Conservation (phyloP, 30 jellyfish, hydroid and myxozoan genomes). For the Nemopilema nomurai region DNA sequence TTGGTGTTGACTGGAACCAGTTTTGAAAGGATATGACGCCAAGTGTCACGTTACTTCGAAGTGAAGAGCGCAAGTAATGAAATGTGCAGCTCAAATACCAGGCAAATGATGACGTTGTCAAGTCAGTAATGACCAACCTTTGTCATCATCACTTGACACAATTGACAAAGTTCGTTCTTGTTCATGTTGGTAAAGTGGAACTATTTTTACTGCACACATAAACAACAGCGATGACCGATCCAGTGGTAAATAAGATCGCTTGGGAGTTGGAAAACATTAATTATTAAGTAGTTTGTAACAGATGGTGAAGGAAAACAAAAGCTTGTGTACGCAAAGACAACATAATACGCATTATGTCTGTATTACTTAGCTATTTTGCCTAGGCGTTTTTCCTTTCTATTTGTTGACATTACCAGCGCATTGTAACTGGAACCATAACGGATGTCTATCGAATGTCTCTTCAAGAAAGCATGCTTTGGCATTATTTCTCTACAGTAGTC, state of each 20-base stretch:
- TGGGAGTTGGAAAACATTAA: background rate
- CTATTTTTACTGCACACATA: background rate
- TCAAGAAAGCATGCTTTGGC: background rate
- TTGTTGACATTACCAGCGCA: background rate
- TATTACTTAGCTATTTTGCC: background rate
- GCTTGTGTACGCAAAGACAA: constrained; percentile 10
- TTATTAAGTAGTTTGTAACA: constrained; percentile 48
- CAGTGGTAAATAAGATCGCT: background rate
- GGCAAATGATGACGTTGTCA: too few species aligned
- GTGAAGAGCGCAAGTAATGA: too few species aligned
- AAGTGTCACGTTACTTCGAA: too few species aligned
- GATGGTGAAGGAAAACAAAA: constrained; percentile 38
- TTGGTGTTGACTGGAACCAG: too few species aligned
- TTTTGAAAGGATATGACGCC: too few species aligned
- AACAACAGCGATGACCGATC: background rate
- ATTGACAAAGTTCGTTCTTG: background rate
- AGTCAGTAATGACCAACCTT: background rate
- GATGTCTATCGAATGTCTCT: background rate
- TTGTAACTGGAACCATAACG: background rate
- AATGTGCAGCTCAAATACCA: too few species aligned
- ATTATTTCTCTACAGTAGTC: background rate
- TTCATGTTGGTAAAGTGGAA: too few species aligned
- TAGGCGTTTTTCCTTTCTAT: background rate
- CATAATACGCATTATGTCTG: background rate
- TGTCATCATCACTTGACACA: background rate